These are phyloP conservation scores for Barbus barbus DNA, from an alignment of 2,113 vertebrate species.

Conservation along the genomic window DNA sequence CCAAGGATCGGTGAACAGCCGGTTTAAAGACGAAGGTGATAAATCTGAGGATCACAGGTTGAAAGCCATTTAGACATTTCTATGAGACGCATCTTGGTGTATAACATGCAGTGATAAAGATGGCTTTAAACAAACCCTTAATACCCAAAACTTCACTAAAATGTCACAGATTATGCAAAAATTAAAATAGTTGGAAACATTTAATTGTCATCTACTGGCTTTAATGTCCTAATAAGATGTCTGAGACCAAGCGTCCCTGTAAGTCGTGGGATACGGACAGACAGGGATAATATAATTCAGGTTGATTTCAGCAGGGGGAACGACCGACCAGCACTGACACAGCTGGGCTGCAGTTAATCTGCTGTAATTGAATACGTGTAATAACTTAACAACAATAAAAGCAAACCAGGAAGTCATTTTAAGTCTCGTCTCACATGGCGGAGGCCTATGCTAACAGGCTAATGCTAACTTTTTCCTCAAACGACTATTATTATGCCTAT, in stretches of 20 bases:
- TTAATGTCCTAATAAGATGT: constrained; percentile 6
- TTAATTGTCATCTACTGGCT: too few species aligned
- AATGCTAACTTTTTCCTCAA: not conserved
- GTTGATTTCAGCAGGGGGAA: too few species aligned
- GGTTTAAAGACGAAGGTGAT: constrained; percentile 96
- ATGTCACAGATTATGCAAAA: too few species aligned
- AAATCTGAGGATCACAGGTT: constrained; percentile 49
- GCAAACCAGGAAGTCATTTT: too few species aligned
- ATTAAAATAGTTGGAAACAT: too few species aligned
- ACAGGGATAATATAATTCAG: not conserved
- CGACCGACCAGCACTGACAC: constrained; percentile 34
- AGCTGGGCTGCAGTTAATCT: constrained; percentile 58
- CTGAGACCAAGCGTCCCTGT: constrained; percentile 63
- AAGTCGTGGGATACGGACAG: constrained; percentile 30
- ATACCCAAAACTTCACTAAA: too few species aligned
- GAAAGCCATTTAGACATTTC: not conserved
- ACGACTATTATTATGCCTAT: not conserved
- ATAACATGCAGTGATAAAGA: not conserved
- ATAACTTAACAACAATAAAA: too few species aligned
- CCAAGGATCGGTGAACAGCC: constrained; percentile 94
- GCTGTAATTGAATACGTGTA: not conserved
- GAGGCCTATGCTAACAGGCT: constrained; percentile 7
- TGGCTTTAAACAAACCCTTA: too few species aligned
- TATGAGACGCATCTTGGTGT: not conserved
- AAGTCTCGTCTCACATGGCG: too few species aligned